Evolutionary conservation across 2,888 invertebrate species (phyloP).

Genomic region (Tolmerus cingulatus): DNA sequence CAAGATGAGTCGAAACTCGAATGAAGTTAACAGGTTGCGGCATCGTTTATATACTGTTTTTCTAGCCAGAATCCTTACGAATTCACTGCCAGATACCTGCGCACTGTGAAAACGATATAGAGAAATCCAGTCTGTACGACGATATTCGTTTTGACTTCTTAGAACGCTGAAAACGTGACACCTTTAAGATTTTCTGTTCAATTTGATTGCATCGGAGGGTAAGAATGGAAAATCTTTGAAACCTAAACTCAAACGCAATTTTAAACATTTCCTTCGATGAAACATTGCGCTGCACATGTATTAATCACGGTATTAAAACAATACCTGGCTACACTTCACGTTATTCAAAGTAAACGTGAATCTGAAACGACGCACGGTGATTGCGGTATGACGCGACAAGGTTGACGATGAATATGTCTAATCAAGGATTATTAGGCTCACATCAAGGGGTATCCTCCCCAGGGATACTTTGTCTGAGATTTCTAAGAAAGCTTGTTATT

Average conservation of each 20-base stretch:
- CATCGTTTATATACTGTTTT: not conserved
- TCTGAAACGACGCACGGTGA: not conserved
- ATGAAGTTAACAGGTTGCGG: not conserved
- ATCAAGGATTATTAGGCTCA: not conserved
- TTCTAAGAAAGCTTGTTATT: not conserved
- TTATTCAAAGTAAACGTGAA: not conserved
- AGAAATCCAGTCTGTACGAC: not conserved
- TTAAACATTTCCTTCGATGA: not conserved
- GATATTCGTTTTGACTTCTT: not conserved
- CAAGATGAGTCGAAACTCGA: not conserved
- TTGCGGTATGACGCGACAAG: not conserved
- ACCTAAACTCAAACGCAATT: not conserved
- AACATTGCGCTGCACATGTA: not conserved
- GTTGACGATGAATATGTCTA: not conserved
- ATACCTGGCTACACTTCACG: not conserved
- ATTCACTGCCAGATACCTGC: not conserved
- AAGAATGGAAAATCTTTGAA: not conserved
- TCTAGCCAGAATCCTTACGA: not conserved
- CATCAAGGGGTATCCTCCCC: not conserved
- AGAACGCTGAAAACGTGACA: not conserved
- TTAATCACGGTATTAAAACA: not conserved
- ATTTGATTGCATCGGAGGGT: not conserved
- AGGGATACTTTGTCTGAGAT: not conserved
- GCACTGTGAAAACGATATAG: not conserved
- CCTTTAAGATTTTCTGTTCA: not conserved